These are phyloP conservation scores for Euleptes europaea DNA, from an alignment of 2,113 vertebrate genomes.

Conservation along the genomic window DNA sequence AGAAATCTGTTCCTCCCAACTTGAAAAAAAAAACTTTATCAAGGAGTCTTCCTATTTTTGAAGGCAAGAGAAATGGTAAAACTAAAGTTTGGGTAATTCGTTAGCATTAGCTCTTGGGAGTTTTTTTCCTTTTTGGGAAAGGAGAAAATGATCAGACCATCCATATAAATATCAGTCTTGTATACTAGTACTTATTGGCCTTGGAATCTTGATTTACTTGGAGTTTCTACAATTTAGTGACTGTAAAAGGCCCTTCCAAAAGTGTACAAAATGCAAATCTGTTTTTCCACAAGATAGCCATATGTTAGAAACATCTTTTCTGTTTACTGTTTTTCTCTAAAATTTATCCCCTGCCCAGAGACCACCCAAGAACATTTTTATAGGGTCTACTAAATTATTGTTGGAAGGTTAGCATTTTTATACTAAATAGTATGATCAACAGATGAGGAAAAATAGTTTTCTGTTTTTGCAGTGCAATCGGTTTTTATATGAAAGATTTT, in stretches of 20 bases:
- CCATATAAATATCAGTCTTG: background rate
- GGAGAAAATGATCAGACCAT: background rate
- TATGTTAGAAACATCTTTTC: background rate
- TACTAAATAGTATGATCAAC: background rate
- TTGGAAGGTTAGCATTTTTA: background rate
- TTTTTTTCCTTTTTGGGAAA: accelerated
- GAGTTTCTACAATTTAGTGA: slow-evolving; percentile 19
- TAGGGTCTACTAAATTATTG: background rate
- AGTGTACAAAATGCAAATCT: background rate
- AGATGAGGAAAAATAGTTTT: background rate
- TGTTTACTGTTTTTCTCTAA: background rate
- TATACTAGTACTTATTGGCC: background rate
- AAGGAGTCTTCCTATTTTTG: background rate
- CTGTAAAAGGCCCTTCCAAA: background rate
- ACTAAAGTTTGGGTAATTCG: background rate
- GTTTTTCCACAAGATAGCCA: accelerated
- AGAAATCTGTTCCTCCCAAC: no score
- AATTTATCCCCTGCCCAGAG: background rate
- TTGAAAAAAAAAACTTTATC: background rate
- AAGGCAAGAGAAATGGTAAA: background rate
- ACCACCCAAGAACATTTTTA: background rate
- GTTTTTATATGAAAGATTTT: background rate
- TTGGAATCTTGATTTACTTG: background rate
- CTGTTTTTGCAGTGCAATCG: background rate
- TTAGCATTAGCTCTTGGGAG: slow-evolving; percentile 19